Conservation (phyloP, 2,888 invertebrate species). For the Meandrusa payeni region DNA sequence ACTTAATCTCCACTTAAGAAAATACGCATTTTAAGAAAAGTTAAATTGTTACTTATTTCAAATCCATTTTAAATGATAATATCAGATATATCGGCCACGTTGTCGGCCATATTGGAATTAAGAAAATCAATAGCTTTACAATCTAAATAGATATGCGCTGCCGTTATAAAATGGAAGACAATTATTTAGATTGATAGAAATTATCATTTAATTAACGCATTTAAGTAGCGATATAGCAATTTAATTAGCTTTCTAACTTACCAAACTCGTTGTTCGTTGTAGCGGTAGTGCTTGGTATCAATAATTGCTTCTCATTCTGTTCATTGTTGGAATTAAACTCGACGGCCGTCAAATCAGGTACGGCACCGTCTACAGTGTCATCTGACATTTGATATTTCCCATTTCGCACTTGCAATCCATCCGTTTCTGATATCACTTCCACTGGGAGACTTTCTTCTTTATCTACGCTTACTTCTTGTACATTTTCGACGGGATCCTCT, state of each 20-base stretch:
- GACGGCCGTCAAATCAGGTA: conserved; percentile 49
- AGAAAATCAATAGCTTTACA: too few species aligned
- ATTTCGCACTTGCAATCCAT: conserved; percentile 52
- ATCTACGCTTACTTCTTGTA: conserved; percentile 25
- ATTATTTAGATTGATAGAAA: too few species aligned
- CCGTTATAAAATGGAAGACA: too few species aligned
- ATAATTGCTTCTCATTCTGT: conserved; percentile 58
- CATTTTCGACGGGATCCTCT: conserved; percentile 20
- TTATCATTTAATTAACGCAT: too few species aligned
- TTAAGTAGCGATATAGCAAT: too few species aligned
- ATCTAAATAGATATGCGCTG: too few species aligned
- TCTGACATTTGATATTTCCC: conserved; percentile 65
- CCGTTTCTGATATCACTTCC: conserved; percentile 46
- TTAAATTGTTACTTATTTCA: too few species aligned
- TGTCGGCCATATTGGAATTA: too few species aligned
- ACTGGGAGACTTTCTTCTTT: conserved; percentile 42
- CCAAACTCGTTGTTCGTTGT: conserved; percentile 60
- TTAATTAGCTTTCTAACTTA: conserved; percentile 35
- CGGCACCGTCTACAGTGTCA: conserved; percentile 52
- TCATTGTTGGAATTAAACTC: conserved; percentile 42
- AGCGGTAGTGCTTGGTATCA: conserved; percentile 46
- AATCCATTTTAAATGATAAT: too few species aligned
- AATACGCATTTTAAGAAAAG: too few species aligned
- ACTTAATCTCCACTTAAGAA: too few species aligned
- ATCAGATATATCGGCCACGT: too few species aligned